Evolutionary conservation across 2,797 vertebrate genomes (phyloP), one percentile per base, ranked within the genome.

Genomic region (Sebastes umbrosus): DNA sequence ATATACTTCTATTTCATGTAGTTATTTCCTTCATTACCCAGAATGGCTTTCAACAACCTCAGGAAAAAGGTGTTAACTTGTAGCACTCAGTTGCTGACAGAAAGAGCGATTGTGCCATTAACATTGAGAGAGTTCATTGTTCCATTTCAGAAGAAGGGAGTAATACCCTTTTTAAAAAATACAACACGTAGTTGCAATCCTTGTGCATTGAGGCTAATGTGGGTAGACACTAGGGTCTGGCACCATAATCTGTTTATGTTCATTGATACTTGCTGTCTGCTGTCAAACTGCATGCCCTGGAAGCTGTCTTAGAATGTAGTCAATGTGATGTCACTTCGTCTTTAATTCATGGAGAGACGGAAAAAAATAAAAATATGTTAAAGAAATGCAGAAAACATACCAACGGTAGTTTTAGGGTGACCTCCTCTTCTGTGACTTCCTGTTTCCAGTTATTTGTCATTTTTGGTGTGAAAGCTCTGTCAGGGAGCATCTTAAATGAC

Each of bases 11-110:
- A 50, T 8, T 50, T 50, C 46, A 50, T 18, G 18, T 20, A 50
- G 18, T 50, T 7, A 25, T 73, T 86, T 70, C 31, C 60, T 58
- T 79, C 32, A 69, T 69, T 70, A 69, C 27, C 58, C 27, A 54
- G 58, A 64, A 68, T 10, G 16, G 20, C 62, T 60, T 77, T 75
- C 29, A 69, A 57, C 59, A 43, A 57, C 34, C 29, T 34, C 29
- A 29, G 58, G 31, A 68, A 52, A 74, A 76, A 60, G 4, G 25
- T 20, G 62, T 31, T 29, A 69, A 52, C 62, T 73, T 77, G 78
- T 67, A 70, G 69, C 67, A 60, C 77, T 63, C 52, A 4, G 68
- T 13, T 32, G 59, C 77, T 77, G 52, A 69, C 73, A 64, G 63
- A 75, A 32, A 59, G 32, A 69, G 43, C 1, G 22, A 69, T 2